Percentiles rank a stretch among this genome's conserved stretches.
These are phyloP conservation scores for Podarcis lilfordi DNA, from an alignment of 2,797 vertebrate genomes.

Conservation along the genomic window DNA sequence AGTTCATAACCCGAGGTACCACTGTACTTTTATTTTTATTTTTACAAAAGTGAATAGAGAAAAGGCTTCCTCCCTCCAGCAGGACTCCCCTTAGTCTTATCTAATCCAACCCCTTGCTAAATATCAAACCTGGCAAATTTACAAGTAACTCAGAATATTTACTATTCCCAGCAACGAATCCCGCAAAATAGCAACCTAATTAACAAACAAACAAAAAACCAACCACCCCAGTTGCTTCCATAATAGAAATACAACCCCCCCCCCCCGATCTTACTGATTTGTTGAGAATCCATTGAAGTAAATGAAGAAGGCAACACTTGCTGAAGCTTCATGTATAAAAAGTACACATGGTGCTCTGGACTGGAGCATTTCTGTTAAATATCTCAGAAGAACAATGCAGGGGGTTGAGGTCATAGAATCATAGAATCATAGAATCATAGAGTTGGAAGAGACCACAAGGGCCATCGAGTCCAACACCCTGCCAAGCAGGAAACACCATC, in stretches of 20 bases:
- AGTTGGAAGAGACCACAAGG: no score
- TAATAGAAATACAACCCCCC: background rate
- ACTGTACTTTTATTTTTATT: no score
- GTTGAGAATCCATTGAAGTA: background rate
- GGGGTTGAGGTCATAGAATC: no score
- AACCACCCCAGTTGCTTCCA: background rate
- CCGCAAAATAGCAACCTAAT: background rate
- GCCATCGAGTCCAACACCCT: no score
- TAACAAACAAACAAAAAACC: no score
- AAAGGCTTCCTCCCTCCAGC: no score
- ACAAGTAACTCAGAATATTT: background rate
- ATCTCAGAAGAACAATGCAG: background rate
- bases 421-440: no score
- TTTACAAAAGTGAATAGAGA: no score
- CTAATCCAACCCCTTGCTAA: no score
- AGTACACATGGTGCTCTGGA: background rate
- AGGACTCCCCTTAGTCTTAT: no score
- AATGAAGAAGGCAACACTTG: background rate
- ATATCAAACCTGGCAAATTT: background rate
- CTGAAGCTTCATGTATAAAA: background rate
- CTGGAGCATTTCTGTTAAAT: background rate
- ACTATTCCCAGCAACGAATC: background rate
- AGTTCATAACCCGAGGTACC: no score
- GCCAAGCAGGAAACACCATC: no score
- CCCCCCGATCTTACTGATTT: background rate